These are phyloP conservation scores for Eurosta solidaginis DNA, from an alignment of 1,140 invertebrate species.

Conservation along the genomic window DNA sequence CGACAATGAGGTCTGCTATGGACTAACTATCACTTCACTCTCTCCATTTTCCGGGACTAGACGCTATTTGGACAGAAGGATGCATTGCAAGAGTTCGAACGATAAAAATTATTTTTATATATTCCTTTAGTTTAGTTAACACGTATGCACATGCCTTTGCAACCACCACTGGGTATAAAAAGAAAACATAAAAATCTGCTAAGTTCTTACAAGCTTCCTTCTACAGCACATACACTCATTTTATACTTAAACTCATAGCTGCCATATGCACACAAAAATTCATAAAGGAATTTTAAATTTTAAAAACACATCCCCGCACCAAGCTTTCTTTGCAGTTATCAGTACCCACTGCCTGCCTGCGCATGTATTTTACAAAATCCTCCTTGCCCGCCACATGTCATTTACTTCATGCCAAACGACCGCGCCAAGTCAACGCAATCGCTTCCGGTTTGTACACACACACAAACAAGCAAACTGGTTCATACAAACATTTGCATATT, in stretches of 20 bases:
- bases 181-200: no score
- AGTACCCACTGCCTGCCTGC: neutral
- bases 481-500: neutral
- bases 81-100: no score
- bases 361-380: neutral
- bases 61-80: no score
- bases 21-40: no score
- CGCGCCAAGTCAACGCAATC: conserved; percentile 8
- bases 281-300: conserved; percentile 13
- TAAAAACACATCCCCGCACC: neutral
- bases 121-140: no score
- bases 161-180: no score
- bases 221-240: no score
- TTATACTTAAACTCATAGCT: neutral
- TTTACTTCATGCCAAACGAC: conserved; percentile 20
- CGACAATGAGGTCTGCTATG: no score
- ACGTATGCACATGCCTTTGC: no score
- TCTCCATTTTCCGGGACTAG: no score
- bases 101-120: no score
- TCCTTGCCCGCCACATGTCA: conserved; percentile 1
- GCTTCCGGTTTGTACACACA: neutral
- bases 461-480: neutral
- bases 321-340: neutral
- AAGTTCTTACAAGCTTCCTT: no score
- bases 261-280: neutral